A percentile compares a stretch with the other conserved stretches of the same genome.
phyloP scores from a whole-genome alignment of 2,888 invertebrate species.

The Macrosoma leucophasiata region DNA sequence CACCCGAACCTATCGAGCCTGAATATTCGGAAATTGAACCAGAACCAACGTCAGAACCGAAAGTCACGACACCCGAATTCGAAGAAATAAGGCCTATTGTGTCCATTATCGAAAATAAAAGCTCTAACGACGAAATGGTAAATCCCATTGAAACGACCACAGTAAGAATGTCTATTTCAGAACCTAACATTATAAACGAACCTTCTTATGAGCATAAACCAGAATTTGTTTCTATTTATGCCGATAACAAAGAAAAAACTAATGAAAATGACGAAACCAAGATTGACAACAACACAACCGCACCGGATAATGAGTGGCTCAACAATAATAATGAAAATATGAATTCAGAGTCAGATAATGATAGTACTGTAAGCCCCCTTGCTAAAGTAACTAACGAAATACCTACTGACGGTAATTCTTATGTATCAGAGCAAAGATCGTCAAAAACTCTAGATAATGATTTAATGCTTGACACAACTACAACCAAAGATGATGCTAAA shows the following conservation, averaged over 20 bases:
- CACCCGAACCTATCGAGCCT: no score
- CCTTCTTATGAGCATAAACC: constrained; percentile 44
- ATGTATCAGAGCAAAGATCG: constrained; percentile 42
- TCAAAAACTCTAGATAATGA: constrained; percentile 40
- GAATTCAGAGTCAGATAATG: not conserved
- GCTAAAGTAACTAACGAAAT: not conserved
- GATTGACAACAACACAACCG: constrained; percentile 6
- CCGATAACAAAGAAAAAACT: constrained; percentile 24
- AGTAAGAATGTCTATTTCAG: constrained; percentile 36
- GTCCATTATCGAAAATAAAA: constrained; percentile 28
- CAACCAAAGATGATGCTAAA: constrained; percentile 18
- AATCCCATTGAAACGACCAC: constrained; percentile 32
- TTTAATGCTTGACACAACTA: constrained; percentile 33
- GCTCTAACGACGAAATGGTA: constrained; percentile 21
- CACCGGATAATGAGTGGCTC: constrained; percentile 5
- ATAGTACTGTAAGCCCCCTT: not conserved
- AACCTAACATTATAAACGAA: constrained; percentile 40
- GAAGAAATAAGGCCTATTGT: constrained; percentile 23
- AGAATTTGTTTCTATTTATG: constrained; percentile 42
- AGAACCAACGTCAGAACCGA: constrained; percentile 15
- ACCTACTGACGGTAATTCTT: constrained; percentile 20
- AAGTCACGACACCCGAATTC: constrained; percentile 12
- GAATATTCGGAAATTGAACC: constrained; percentile 7
- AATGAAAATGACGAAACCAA: constrained; percentile 4
- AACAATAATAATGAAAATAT: not conserved